Percentiles rank a stretch among this genome's conserved stretches.
Conservation (phyloP, 1,140 invertebrate genomes). For the Drosophila navojoa region DNA sequence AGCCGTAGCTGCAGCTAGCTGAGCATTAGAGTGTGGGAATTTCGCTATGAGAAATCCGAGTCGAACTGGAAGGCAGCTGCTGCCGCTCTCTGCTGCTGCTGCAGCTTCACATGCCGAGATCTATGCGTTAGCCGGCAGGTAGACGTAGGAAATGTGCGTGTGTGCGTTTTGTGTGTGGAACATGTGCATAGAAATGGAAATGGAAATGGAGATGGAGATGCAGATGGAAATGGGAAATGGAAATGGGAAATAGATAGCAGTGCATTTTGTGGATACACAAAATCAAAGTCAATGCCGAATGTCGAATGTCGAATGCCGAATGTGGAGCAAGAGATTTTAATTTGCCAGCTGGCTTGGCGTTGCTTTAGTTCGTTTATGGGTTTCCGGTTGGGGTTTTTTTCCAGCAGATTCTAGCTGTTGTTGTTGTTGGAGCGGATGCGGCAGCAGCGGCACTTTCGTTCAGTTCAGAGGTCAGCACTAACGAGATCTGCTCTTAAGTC, state of each 20-base stretch:
- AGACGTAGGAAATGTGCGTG: conserved; percentile 54
- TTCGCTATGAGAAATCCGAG: conserved; percentile 69
- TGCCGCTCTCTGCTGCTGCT: neutral
- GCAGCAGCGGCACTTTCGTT: conserved; percentile 21
- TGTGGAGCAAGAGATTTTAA: conserved; percentile 29
- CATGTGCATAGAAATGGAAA: conserved; percentile 50
- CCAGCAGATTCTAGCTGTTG: neutral
- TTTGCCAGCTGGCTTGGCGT: conserved; percentile 18
- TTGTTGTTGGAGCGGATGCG: conserved; percentile 22
- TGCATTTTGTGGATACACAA: conserved; percentile 1
- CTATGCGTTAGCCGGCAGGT: conserved; percentile 55
- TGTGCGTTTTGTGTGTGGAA: conserved; percentile 50
- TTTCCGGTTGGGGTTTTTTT: conserved; percentile 12
- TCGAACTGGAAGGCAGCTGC: conserved; percentile 37
- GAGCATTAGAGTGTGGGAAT: conserved; percentile 65
- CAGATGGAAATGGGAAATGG: conserved; percentile 41
- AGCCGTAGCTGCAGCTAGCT: conserved; percentile 45
- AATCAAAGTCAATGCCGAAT: conserved; percentile 40
- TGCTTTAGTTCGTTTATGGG: neutral
- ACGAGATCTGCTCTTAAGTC: conserved; percentile 45
- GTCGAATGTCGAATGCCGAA: conserved; percentile 18
- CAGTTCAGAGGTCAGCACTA: conserved; percentile 54
- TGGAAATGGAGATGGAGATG: conserved; percentile 40
- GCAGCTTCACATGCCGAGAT: conserved; percentile 42
- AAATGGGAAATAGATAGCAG: conserved; percentile 15